Conservation (phyloP, 2,888 invertebrate species). For the Rhabditoides inermis region DNA sequence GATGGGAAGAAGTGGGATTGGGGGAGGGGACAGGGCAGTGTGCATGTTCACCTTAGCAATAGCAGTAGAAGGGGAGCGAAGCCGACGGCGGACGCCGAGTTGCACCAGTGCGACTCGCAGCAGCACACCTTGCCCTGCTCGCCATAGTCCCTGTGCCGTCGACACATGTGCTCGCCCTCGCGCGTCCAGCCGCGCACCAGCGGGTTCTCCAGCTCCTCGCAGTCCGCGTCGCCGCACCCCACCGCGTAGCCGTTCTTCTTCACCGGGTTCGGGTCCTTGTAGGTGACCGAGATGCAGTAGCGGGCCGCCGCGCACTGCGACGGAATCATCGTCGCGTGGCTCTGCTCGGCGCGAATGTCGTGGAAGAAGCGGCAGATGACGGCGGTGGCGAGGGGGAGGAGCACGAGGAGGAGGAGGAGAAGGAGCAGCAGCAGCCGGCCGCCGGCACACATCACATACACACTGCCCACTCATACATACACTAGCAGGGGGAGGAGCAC, state of each 20-base stretch:
- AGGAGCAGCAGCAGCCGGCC: conserved; percentile 7
- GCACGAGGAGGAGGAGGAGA: conserved; percentile 6
- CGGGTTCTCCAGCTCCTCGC: conserved; percentile 16
- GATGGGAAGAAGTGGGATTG: too few relatives aligned
- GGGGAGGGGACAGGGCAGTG: too few relatives aligned
- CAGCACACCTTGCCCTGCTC: conserved; percentile 36
- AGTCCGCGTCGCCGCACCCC: conserved; percentile 40
- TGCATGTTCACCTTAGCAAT: too few relatives aligned
- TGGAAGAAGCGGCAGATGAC: conserved; percentile 29
- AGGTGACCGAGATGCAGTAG: conserved; percentile 21
- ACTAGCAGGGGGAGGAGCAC: conserved; percentile 11
- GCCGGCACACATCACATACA: neutral
- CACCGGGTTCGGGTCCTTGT: conserved; percentile 24
- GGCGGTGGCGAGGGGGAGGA: conserved; percentile 4
- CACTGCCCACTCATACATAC: conserved; percentile 13
- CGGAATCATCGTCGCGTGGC: conserved; percentile 22
- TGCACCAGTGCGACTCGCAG: conserved; percentile 24
- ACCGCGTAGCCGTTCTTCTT: conserved; percentile 37
- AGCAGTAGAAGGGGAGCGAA: too few relatives aligned
- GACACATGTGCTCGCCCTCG: conserved; percentile 19
- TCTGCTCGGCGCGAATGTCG: conserved; percentile 28
- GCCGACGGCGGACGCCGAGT: too few relatives aligned
- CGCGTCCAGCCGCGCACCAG: conserved; percentile 23
- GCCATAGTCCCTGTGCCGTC: conserved; percentile 34
- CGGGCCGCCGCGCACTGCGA: conserved; percentile 20